These are phyloP conservation scores for Epinephelus malabaricus DNA, from an alignment of 2,797 vertebrate species.

Conservation along the genomic window DNA sequence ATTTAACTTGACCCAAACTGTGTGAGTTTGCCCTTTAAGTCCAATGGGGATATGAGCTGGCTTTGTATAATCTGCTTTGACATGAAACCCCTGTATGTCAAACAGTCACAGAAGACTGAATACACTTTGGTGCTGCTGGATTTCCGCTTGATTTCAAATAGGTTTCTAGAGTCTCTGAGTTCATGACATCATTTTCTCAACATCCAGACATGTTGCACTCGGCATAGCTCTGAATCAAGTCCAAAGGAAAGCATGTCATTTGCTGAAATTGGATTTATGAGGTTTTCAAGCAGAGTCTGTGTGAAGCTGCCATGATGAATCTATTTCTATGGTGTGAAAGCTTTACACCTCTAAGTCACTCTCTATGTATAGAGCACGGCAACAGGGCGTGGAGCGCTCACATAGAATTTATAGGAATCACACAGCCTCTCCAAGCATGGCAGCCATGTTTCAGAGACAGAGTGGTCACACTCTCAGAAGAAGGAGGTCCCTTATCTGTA, in stretches of 20 bases:
- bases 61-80: conserved; percentile 16
- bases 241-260: conserved; percentile 19
- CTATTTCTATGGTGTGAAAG: conserved; percentile 76
- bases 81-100: neutral
- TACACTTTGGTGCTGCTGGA: neutral
- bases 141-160: neutral
- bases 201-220: neutral
- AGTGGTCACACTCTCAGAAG: neutral
- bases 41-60: neutral
- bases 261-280: conserved; percentile 49
- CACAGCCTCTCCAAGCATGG: conserved; percentile 53
- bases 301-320: conserved; percentile 65
- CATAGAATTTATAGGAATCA: conserved; percentile 53
- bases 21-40: neutral
- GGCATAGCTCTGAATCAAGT: conserved; percentile 7
- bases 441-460: conserved; percentile 44
- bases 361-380: conserved; percentile 71
- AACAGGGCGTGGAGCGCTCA: conserved; percentile 53
- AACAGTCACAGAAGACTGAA: neutral
- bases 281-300: conserved; percentile 29
- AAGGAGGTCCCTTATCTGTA: neutral
- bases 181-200: conserved; percentile 8
- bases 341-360: conserved; percentile 71
- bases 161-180: neutral
- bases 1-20: neutral